Evolutionary conservation across 2,888 invertebrate genomes (phyloP), one percentile per base, ranked within the genome.

Genomic region (Amiota communis): DNA sequence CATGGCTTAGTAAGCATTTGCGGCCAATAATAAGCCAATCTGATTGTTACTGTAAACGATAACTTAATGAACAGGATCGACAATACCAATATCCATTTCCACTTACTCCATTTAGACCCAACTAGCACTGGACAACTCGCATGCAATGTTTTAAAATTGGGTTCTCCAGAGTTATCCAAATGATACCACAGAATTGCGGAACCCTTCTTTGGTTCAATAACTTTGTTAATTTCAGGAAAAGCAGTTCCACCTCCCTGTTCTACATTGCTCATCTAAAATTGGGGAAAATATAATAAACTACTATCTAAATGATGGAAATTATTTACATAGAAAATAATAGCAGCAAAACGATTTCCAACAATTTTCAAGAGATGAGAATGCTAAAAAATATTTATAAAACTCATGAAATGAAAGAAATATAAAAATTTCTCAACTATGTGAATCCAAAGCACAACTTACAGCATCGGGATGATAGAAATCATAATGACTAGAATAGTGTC

Each of bases 1-100:
- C 92, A 92, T 0, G 92, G 92, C 84, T 91, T 88, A 72, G 20
- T 20, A 59, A 59, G 20, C 59, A 59, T 59, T 11, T 59, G 59
- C 9, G 59, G 59, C 15, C 20, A 59, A 15, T 15, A 15, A 59
- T 59, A 11, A 59, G 17, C 59, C 17, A 20, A 17, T 17, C 11
- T 20, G 59, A 59, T 8, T 15, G 59, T 20, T 20, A 59, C 59
- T 59, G 17, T 6, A 59, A 59, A 10, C 8, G 8, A 0, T 10
- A 68, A 2, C 51, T 64, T 47, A 15, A 36, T 36, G 13, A 49
- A 48, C 1, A 36, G 2, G 3, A 36, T 36, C 23, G 1, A 13
- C 49, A 53, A 51, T 2, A 2, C 1, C 17, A 61, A 61, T 61
- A 4, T 36, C 36, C 36, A 36, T 6, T 36, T 1, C 2, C 17